Evolutionary conservation across 2,888 invertebrate species (phyloP).

Genomic region (Trissolcus japonicus): DNA sequence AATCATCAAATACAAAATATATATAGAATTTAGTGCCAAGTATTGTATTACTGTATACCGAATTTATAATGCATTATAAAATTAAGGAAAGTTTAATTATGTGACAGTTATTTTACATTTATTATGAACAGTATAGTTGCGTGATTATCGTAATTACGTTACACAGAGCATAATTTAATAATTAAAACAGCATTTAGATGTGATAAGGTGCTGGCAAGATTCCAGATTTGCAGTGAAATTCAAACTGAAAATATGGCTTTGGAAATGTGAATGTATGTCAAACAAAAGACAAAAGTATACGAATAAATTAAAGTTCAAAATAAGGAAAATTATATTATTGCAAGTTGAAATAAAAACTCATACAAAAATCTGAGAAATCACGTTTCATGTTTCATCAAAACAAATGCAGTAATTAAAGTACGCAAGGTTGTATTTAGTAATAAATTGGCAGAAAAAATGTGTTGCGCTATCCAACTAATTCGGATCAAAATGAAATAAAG

Average conservation of each 20-base stretch:
- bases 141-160: too few species aligned
- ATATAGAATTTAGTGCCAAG: too few species aligned
- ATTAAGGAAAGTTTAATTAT: too few species aligned
- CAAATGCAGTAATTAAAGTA: too few species aligned
- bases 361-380: neutral
- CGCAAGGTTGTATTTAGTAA: too few species aligned
- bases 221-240: constrained; percentile 37
- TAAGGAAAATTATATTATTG: neutral
- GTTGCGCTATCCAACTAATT: too few species aligned
- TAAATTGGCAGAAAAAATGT: too few species aligned
- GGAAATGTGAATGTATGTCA: too few species aligned
- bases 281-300: constrained; percentile 9
- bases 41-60: too few species aligned
- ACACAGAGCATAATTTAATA: constrained; percentile 36
- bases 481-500: too few species aligned
- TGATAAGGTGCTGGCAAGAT: constrained; percentile 43
- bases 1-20: too few species aligned
- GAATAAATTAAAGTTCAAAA: constrained; percentile 17
- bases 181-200: constrained; percentile 43
- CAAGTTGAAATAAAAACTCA: neutral
- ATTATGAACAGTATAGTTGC: neutral
- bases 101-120: constrained; percentile 7
- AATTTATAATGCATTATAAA: too few species aligned
- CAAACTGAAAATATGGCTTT: constrained; percentile 19
- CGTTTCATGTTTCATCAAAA: neutral